These are phyloP conservation scores for Odobenus rosmarus DNA, from an alignment of 2,113 vertebrate genomes.

Conservation along the genomic window DNA sequence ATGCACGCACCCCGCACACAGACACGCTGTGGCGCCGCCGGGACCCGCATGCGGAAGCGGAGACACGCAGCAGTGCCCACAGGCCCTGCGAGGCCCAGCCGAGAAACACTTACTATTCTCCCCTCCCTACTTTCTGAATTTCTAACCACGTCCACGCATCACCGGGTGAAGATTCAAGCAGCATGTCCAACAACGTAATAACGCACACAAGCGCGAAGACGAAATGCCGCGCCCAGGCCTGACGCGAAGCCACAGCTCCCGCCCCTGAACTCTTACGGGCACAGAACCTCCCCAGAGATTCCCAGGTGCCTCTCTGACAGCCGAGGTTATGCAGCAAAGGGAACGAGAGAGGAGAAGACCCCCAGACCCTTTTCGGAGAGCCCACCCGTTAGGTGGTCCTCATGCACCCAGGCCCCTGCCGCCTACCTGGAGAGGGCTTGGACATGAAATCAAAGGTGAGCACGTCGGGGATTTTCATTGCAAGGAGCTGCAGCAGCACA, in stretches of 20 bases:
- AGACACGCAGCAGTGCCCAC: neutral
- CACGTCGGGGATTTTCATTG: slow-evolving; percentile 93
- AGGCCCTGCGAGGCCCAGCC: neutral
- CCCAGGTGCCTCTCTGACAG: neutral
- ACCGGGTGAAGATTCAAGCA: neutral
- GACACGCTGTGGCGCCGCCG: neutral
- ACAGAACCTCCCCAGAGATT: neutral
- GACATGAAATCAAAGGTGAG: slow-evolving; percentile 98
- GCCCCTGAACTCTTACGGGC: fast-evolving
- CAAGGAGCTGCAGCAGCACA: slow-evolving; percentile 95
- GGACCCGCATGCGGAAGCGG: neutral
- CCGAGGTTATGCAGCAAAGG: neutral
- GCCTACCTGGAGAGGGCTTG: slow-evolving; percentile 95
- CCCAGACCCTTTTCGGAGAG: neutral
- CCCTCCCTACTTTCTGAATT: neutral
- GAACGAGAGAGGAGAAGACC: neutral
- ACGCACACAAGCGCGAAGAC: neutral
- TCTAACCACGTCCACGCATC: neutral
- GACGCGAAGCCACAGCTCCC: neutral
- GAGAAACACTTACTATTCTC: neutral
- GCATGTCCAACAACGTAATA: neutral
- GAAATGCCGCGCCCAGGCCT: neutral
- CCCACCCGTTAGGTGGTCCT: fast-evolving
- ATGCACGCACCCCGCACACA: neutral
- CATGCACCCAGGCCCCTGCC: neutral